Percentiles rank a stretch among this genome's conserved stretches.
phyloP scores from a whole-genome alignment of 2,113 vertebrate genomes.

The Oxyura jamaicensis region DNA sequence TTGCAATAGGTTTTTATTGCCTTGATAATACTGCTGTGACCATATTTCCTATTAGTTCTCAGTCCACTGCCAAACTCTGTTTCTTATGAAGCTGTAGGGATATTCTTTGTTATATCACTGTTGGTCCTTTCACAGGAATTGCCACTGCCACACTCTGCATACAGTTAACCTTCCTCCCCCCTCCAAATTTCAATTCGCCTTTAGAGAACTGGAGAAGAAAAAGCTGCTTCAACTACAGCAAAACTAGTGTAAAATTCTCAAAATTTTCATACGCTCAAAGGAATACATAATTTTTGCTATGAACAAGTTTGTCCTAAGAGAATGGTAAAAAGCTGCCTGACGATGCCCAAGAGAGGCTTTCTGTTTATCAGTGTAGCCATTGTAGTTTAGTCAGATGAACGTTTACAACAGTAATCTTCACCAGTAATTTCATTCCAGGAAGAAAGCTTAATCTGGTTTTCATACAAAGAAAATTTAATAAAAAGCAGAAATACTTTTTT shows the following conservation, averaged over 20 bases:
- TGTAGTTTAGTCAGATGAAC: background rate
- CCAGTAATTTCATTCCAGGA: background rate
- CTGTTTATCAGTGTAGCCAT: background rate
- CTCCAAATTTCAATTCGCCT: constrained; percentile 10
- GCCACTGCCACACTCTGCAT: background rate
- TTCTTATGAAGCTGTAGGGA: background rate
- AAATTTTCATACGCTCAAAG: background rate
- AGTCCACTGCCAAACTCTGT: background rate
- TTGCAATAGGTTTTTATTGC: rapidly evolving
- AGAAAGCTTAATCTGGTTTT: background rate
- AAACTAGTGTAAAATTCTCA: background rate
- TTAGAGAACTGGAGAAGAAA: background rate
- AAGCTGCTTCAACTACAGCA: background rate
- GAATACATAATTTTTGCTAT: background rate
- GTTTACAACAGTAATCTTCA: background rate
- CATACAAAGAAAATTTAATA: constrained; percentile 8
- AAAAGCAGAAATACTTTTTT: background rate
- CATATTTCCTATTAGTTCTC: rapidly evolving
- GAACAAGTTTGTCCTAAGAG: background rate
- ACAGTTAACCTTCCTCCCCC: background rate
- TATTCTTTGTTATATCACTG: background rate
- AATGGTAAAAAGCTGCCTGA: background rate
- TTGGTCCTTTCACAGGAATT: rapidly evolving
- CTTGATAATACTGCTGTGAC: rapidly evolving
- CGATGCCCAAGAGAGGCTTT: background rate